Base-by-base conservation (phyloP, 2,797 vertebrate genomes). In the Acipenser transmontanus region DNA sequence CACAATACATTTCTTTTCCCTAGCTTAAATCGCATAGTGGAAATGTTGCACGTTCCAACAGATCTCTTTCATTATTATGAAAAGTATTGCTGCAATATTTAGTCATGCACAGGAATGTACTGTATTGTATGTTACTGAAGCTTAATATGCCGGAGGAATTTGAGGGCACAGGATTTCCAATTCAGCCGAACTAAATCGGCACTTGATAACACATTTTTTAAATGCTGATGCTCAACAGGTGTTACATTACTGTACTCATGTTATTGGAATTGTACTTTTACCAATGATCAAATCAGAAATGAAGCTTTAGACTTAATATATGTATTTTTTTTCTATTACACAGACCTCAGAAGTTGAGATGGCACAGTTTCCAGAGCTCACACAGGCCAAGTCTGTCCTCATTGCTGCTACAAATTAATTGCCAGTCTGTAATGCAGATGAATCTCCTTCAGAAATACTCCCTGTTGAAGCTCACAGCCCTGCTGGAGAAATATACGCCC, bases 381-480 rank as follows among this genome's bases (percentile, higher is more conserved):
- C 97, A 99, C 72, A 87, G 92, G 63, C 95, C 94, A 12, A 97
- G 95, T 73, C 74, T 92, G 62, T 93, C 91, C 61, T 95, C 93
- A 0, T 87, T 89, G 0, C 90, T 90, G 0, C 90, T 97, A 72
- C 97, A 99, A 89, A 95, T 99, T 49, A 91, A 90, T 85, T 95
- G 94, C 84, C 97, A 99, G 83, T 99, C 97, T 0, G 97, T 99
- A 76, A 84, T 94, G 1, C 97, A 99, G 91, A 99, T 99, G 94
- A 99, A 98, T 83, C 86, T 99, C 34, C 88, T 99, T 64, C 97
- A 98, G 88, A 99, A 99, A 73, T 95, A 95, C 74, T 98, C 95
- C 0, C 89, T 99, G 34, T 85, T 99, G 68, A 96, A 96, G 84
- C 83, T 99, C 74, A 98, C 97, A 0, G 96, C 96, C 59, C 89